Evolutionary conservation across 2,797 vertebrate genomes (phyloP), one percentile per base, ranked within the genome.

Genomic region (Tarsius wallacei): DNA sequence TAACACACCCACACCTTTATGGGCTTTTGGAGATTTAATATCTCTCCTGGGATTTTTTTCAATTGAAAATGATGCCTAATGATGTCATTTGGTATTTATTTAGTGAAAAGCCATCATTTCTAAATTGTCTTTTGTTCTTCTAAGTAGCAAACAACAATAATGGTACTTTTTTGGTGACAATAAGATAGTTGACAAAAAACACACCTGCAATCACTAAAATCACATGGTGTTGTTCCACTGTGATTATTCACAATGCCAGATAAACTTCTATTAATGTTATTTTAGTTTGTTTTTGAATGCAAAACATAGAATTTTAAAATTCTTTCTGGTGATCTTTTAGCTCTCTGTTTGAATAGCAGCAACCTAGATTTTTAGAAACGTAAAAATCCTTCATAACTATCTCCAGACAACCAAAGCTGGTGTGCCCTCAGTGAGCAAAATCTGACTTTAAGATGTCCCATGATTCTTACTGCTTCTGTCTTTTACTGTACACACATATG

Each of bases 61-160:
- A 42, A 13, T 76, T 59, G 91, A 47, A 89, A 85, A 55, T 84
- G n/a, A 76, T 81, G 33, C n/a, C 55, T 91, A 82, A 80, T 33
- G 21, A 51, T 64, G 19, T 81, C 28, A 71, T 87, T 87, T 96
- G 63, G 51, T 83, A 21, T 83, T 83, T 83, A 31, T 33, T 42
- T 90, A 87, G 42, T 55, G 14, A 42, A 76, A 93, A 83, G 28
- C 16, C 42, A 83, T 80, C 26, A 87, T 87, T 86, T 90, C 19
- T 73, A 94, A 96, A 82, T 91, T 64, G 55, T 68, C 22, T 91
- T 87, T 91, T 73, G 55, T 91, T 74, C n/a, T 80, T 87, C 76
- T 86, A 87, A 87, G 5, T 51, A 80, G 15, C 53, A 84, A 3
- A 74, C 11, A 71, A 73, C 1, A 66, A 12, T 55, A 64, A 64